These are phyloP conservation scores for Agrotis segetum DNA, from an alignment of 2,888 invertebrate species.

Conservation along the genomic window DNA sequence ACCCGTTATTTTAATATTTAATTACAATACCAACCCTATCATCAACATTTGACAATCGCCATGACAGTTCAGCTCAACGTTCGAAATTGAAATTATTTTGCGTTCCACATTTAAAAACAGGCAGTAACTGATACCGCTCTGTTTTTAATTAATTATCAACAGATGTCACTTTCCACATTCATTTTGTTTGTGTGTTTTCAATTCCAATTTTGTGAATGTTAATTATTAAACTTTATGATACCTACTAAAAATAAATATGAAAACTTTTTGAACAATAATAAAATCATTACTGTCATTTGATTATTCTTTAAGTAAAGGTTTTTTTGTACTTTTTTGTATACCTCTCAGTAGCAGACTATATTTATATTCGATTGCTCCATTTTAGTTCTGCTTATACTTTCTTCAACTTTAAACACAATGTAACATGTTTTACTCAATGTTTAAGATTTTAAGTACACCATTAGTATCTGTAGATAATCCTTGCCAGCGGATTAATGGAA, in stretches of 20 bases:
- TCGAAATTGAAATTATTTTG: slow-evolving; percentile 75
- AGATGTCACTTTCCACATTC: slow-evolving; percentile 70
- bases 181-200: background rate
- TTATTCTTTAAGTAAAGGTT: background rate
- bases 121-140: slow-evolving; percentile 70
- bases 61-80: slow-evolving; percentile 33
- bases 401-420: no score
- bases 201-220: no score
- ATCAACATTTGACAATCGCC: slow-evolving; percentile 16
- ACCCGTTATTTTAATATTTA: slow-evolving; percentile 11
- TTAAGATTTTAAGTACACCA: background rate
- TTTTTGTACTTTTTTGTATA: no score
- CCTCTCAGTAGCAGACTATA: no score
- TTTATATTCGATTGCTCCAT: no score
- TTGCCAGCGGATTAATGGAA: slow-evolving; percentile 14
- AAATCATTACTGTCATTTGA: background rate
- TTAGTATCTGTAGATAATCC: slow-evolving; percentile 5
- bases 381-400: no score
- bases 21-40: slow-evolving; percentile 10
- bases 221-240: no score
- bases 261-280: background rate
- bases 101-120: slow-evolving; percentile 69
- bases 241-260: background rate
- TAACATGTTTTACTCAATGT: background rate
- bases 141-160: slow-evolving; percentile 78